Evolutionary conservation across 2,113 vertebrate species (phyloP), one percentile per base, ranked within the genome.

Genomic region (Anarhynchus alexandrinus): DNA sequence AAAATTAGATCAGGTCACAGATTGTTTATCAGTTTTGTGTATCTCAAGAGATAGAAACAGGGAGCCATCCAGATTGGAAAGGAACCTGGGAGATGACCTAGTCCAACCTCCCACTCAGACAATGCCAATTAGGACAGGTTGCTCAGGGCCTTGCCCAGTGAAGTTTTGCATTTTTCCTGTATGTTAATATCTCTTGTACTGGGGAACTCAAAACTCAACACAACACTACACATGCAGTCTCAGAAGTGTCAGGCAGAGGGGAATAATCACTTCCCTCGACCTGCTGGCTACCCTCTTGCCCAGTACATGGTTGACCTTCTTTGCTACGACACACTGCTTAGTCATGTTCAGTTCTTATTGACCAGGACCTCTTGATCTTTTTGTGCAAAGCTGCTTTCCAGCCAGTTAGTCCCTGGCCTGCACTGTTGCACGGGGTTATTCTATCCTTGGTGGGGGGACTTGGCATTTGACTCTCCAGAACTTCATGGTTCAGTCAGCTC

Each of bases 361-460:
- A 65, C 16, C 34, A 52, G 49, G 36, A 70, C 11, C 13, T 69
- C 52, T 73, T 1, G 3, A 23, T 11, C 40, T n/a, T 84, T 73
- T 87, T 34, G 20, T 57, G 40, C 43, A 91, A 77, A 77, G 17
- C 29, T 91, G 12, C 43, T 69, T 73, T 86, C 14, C 15, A 23
- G 20, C 2, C 29, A 10, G 23, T 40, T 36, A 54, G 32, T 36
- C 25, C 21, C 32, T 77, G 47, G 19, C 15, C 58, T 83, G 11
- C 23, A 45, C 34, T 66, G 14, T 45, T 82, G 15, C 17, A 6
- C 25, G 21, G 36, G 3, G 4, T 74, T 58, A 49, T 85, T 85
- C 65, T 9, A 34, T 20, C 8, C 14, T 34, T 62, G 0, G 0
- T 10, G 16, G 5, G 21, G 21, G 4, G 8, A 30, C 12, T 52